Conservation (phyloP, 2,113 vertebrate species). For the Todiramphus chloris region DNA sequence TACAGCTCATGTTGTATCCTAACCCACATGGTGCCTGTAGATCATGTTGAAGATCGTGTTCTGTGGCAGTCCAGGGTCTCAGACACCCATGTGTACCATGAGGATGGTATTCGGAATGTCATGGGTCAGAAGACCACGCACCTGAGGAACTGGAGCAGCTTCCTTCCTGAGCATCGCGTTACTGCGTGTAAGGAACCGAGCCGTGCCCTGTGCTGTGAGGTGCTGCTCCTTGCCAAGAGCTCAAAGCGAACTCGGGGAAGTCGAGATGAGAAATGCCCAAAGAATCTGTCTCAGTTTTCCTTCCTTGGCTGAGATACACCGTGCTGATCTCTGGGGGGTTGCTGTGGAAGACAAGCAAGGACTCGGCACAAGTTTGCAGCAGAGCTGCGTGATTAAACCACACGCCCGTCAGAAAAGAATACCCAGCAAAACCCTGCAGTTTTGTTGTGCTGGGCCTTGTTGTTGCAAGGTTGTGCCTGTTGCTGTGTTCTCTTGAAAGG, state of each 20-base stretch:
- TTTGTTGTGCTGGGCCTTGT: too few relatives aligned
- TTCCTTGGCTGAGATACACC: background rate
- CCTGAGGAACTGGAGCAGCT: background rate
- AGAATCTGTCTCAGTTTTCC: background rate
- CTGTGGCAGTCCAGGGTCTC: background rate
- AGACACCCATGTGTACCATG: background rate
- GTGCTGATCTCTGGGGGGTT: too few relatives aligned
- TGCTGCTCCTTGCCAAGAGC: background rate
- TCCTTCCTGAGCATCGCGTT: fast-evolving
- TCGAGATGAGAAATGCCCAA: background rate
- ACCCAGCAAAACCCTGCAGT: background rate
- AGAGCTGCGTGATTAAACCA: background rate
- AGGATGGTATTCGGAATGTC: background rate
- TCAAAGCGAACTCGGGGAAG: background rate
- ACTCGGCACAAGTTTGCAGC: background rate
- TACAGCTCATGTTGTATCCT: background rate
- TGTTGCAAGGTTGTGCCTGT: background rate
- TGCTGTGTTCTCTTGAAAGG: background rate
- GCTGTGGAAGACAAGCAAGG: background rate
- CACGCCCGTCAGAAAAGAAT: too few relatives aligned
- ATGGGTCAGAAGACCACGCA: background rate
- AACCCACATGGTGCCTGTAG: background rate
- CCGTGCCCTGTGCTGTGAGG: fast-evolving
- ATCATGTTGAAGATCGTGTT: background rate
- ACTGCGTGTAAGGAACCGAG: fast-evolving